These are phyloP conservation scores for Eurytoma californica DNA, from an alignment of 2,888 invertebrate species.

Conservation along the genomic window DNA sequence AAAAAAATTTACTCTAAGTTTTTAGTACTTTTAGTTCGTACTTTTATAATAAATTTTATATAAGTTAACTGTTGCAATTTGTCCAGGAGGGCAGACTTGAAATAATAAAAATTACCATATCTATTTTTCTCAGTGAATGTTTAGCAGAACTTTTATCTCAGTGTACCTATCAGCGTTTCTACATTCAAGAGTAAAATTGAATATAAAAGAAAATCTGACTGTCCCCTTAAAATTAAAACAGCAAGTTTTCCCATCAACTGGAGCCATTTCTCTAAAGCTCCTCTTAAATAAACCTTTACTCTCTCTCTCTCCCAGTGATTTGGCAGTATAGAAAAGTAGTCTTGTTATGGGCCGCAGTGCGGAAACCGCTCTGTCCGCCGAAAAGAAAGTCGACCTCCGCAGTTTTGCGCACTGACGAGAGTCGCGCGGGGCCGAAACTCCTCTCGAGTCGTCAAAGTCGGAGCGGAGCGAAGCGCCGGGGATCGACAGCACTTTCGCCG, in stretches of 20 bases:
- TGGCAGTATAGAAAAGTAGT: conserved; percentile 33
- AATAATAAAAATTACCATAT: too few relatives aligned
- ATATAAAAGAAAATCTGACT: too few relatives aligned
- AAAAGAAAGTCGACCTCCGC: conserved; percentile 51
- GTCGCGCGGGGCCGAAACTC: conserved; percentile 6
- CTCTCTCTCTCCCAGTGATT: conserved; percentile 1
- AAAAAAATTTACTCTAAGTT: too few relatives aligned
- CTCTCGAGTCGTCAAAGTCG: conserved; percentile 53
- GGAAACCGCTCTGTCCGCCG: conserved; percentile 26
- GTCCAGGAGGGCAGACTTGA: too few relatives aligned
- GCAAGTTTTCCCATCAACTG: conserved; percentile 6
- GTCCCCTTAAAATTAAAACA: neutral
- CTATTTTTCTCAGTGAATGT: too few relatives aligned
- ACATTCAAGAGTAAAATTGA: too few relatives aligned
- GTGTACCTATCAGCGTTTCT: too few relatives aligned
- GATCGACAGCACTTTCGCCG: conserved; percentile 39
- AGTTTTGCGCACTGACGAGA: conserved; percentile 23
- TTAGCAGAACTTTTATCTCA: too few relatives aligned
- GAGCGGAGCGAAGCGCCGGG: conserved; percentile 4
- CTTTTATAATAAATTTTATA: too few relatives aligned
- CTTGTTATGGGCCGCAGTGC: conserved; percentile 21
- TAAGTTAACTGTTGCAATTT: too few relatives aligned
- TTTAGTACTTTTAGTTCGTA: too few relatives aligned
- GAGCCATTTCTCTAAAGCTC: conserved; percentile 22
- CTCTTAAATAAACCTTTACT: conserved; percentile 44